Evolutionary conservation across 2,888 invertebrate species (phyloP).

Genomic region (Hyposoter didymator): DNA sequence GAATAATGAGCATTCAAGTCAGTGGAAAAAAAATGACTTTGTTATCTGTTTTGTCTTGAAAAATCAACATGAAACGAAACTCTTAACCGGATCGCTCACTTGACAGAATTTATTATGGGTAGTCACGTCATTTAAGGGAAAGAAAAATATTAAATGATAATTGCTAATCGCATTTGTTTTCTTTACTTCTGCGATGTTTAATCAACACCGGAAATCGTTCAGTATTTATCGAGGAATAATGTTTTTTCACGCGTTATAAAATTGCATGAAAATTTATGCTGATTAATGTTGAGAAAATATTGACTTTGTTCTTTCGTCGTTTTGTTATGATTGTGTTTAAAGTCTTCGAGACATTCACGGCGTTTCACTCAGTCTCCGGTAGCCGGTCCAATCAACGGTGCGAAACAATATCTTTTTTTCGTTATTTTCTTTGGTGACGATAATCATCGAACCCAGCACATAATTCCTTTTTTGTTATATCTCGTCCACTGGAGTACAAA

Average conservation of each 20-base stretch:
- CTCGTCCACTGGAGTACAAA: background rate
- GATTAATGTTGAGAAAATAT: background rate
- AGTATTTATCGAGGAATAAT: background rate
- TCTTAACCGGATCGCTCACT: background rate
- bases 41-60: background rate
- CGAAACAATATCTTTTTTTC: constrained; percentile 50
- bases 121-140: too few species aligned
- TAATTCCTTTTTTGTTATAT: constrained; percentile 33
- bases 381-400: constrained; percentile 37
- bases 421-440: constrained; percentile 15
- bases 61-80: background rate
- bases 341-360: background rate
- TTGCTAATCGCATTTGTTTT: too few species aligned
- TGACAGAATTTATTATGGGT: too few species aligned
- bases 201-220: background rate
- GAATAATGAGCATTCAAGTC: background rate
- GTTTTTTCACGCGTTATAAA: background rate
- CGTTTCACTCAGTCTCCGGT: background rate
- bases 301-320: background rate
- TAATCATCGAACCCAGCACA: constrained; percentile 17
- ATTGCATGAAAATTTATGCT: background rate
- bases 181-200: background rate
- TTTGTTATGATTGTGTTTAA: constrained; percentile 11
- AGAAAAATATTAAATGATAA: too few species aligned
- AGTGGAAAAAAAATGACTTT: background rate